phyloP scores from a whole-genome alignment of 2,888 invertebrate species.

The Ecliptopera silaceata region DNA sequence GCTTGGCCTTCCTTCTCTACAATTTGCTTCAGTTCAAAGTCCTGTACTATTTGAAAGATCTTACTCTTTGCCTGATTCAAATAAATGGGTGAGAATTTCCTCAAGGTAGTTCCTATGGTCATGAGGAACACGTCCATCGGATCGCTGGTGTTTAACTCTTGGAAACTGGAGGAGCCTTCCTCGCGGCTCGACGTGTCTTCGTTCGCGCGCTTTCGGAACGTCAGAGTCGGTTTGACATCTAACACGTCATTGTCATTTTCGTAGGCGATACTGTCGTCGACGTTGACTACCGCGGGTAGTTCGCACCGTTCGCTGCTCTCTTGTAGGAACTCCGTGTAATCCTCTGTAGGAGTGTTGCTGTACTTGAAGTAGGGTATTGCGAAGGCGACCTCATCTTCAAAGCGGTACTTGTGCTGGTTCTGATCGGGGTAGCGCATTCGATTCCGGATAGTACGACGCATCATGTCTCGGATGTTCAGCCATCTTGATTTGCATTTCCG shows the following conservation, averaged over 20 bases:
- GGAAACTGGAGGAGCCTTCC: not conserved
- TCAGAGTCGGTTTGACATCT: constrained; percentile 19
- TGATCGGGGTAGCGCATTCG: constrained; percentile 55
- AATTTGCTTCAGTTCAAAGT: constrained; percentile 68
- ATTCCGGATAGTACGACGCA: constrained; percentile 63
- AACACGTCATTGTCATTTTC: constrained; percentile 18
- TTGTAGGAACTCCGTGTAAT: constrained; percentile 18
- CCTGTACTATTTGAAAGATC: constrained; percentile 75
- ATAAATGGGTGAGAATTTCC: constrained; percentile 67
- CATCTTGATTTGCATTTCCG: constrained; percentile 64
- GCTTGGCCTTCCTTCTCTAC: constrained; percentile 22
- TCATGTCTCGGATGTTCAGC: constrained; percentile 74
- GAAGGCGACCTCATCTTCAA: constrained; percentile 67
- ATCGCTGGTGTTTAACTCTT: constrained; percentile 28
- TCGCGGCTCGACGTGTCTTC: constrained; percentile 22
- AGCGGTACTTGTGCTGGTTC: constrained; percentile 64
- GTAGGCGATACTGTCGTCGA: constrained; percentile 14
- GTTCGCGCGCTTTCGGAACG: constrained; percentile 20
- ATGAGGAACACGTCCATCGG: constrained; percentile 58
- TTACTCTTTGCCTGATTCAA: constrained; percentile 75
- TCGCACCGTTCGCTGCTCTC: constrained; percentile 17
- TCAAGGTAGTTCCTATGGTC: constrained; percentile 65
- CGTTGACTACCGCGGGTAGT: constrained; percentile 19
- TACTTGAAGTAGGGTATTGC: constrained; percentile 59
- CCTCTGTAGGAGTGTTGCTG: constrained; percentile 19